These are phyloP conservation scores for Heliothis peltigera DNA, from an alignment of 2,888 invertebrate species.

Conservation along the genomic window DNA sequence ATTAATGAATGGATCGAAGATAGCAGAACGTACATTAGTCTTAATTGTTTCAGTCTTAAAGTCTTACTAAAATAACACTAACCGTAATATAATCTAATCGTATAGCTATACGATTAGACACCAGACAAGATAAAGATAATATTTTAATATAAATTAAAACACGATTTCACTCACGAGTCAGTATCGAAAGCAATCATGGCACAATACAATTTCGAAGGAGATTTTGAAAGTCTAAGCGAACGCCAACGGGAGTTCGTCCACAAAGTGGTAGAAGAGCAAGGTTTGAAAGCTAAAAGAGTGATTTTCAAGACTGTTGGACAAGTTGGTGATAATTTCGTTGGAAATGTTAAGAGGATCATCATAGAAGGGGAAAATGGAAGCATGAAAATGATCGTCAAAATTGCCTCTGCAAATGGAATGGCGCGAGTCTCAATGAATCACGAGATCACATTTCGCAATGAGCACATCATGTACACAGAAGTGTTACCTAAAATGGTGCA, in stretches of 20 bases:
- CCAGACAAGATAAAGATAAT: conserved; percentile 14
- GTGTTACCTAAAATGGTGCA: conserved; percentile 67
- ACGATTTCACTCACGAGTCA: background rate
- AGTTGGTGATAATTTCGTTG: conserved; percentile 68
- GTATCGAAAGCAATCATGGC: conserved; percentile 48
- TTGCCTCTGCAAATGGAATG: conserved; percentile 63
- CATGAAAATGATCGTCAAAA: conserved; percentile 68
- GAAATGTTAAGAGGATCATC: conserved; percentile 63
- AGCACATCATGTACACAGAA: conserved; percentile 68
- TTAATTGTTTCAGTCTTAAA: no score
- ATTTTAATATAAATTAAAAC: conserved; percentile 23
- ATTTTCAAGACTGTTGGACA: conserved; percentile 63
- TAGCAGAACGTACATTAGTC: no score
- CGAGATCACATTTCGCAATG: conserved; percentile 65
- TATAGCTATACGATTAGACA: conserved; percentile 8
- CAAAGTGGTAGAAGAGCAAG: conserved; percentile 65
- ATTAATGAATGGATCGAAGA: no score
- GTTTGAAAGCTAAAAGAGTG: conserved; percentile 63
- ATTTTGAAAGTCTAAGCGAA: conserved; percentile 56
- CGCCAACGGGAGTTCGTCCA: conserved; percentile 66
- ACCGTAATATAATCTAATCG: conserved; percentile 4
- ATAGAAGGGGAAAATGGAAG: conserved; percentile 59
- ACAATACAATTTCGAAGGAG: conserved; percentile 65
- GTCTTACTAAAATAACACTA: no score
- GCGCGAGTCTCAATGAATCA: conserved; percentile 54